Percentiles rank a stretch among this genome's conserved stretches.
These are phyloP conservation scores for Phallusia fumigata DNA, from an alignment of 23 tunicate species.

Conservation along the genomic window DNA sequence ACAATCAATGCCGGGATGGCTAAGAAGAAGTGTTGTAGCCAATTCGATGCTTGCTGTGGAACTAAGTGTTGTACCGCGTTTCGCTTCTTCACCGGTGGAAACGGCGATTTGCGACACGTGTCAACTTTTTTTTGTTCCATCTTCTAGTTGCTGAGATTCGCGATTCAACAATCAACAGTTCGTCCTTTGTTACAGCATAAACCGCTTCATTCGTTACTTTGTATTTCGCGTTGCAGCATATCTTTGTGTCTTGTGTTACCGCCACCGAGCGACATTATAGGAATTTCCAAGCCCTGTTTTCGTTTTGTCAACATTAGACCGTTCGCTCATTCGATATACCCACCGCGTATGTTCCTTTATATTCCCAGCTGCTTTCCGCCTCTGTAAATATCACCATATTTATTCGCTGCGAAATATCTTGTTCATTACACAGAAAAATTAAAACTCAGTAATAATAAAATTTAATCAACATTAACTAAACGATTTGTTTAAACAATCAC, in stretches of 20 bases:
- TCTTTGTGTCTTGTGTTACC: background rate
- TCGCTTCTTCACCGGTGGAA: too few relatives aligned
- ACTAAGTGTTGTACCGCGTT: too few relatives aligned
- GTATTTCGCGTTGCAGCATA: slow-evolving; percentile 15
- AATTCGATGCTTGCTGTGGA: background rate
- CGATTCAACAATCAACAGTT: slow-evolving; percentile 1
- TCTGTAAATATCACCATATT: background rate
- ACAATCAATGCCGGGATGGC: slow-evolving; percentile 57
- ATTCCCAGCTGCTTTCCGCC: background rate
- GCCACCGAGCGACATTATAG: too few relatives aligned
- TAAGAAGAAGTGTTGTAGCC: background rate
- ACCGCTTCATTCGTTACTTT: slow-evolving; percentile 8
- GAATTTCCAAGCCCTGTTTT: too few relatives aligned
- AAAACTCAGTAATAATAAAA: background rate
- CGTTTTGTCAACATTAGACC: too few relatives aligned
- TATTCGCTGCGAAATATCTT: background rate
- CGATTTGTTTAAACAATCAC: too few relatives aligned
- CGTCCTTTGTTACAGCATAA: slow-evolving; percentile 7
- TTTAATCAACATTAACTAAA: too few relatives aligned
- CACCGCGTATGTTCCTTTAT: too few relatives aligned
- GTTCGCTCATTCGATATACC: too few relatives aligned
- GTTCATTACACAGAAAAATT: background rate
- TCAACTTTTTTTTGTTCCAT: background rate
- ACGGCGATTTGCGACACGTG: background rate
- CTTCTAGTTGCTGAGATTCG: slow-evolving; percentile 6